Evolutionary conservation across 92 coral and sea anemone species (phyloP), one percentile per base, ranked within the genome.

Genomic region (Isaurus tuberculatus): DNA sequence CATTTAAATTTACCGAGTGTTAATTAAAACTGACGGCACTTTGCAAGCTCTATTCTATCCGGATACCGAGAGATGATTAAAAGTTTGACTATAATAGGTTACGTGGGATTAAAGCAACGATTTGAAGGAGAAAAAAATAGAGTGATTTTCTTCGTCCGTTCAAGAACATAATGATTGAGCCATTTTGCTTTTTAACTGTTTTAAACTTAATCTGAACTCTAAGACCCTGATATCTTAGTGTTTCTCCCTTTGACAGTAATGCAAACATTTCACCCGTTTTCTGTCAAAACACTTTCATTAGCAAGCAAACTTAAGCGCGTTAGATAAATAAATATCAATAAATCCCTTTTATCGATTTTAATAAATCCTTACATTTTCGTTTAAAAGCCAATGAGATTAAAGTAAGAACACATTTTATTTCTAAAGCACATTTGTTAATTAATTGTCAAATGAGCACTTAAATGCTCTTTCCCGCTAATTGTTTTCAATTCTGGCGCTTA

Each of bases 11-110:
- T 6, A 16, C 9, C 63, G 63, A 19, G n/a, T 19, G 8, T 51
- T 55, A 55, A 55, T 55, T 55, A 55, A n/a, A n/a, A 19, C 63
- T n/a, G 28, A 55, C 63, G n/a, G 63, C 25, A 55, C 63, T 40
- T 40, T 19, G 23, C 22, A 4, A 22, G 63, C 63, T 55, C 9
- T 6, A n/a, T 19, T n/a, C 9, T 3, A 3, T 20, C 26, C 26
- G 26, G 63, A 55, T 55, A 22, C 63, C 23, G 10, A 55, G 8
- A 19, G n/a, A 55, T 55, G 25, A 40, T 55, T 22, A 55, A 20
- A 55, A 22, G 5, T 20, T 6, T 55, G 27, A 19, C 63, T 22
- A 55, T 19, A 55, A 55, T 55, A 22, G 63, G 8, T 55, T 55
- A 55, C 25, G 26, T 19, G 25, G 22, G n/a, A 49, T 49, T 15